Evolutionary conservation across 2,888 invertebrate species (phyloP).

Genomic region (Thyatira batis): DNA sequence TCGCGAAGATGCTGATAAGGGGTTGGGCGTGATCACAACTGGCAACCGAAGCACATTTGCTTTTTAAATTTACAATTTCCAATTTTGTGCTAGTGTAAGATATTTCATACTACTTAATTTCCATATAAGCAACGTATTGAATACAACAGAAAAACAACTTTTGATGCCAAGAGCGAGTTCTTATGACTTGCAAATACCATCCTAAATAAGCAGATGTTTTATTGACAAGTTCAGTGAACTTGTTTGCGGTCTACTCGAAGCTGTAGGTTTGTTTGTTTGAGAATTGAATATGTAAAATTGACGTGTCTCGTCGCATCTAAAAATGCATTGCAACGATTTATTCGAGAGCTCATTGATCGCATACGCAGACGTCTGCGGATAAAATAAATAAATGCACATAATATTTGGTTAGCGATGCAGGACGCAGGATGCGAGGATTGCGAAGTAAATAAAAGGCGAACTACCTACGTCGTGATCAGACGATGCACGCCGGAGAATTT

Average conservation of each 20-base stretch:
- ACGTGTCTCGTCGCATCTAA: constrained; percentile 42
- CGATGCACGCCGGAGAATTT: constrained; percentile 50
- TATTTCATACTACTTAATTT: constrained; percentile 16
- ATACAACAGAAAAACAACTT: constrained; percentile 35
- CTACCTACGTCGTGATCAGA: constrained; percentile 40
- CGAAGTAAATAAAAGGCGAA: constrained; percentile 50
- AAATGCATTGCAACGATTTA: constrained; percentile 32
- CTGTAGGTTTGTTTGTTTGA: constrained; percentile 31
- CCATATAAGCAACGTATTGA: constrained; percentile 25
- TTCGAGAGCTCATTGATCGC: constrained; percentile 41
- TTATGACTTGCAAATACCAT: constrained; percentile 65
- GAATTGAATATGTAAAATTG: constrained; percentile 56
- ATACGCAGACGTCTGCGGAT: constrained; percentile 44
- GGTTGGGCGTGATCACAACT: constrained; percentile 42
- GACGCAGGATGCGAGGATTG: constrained; percentile 42
- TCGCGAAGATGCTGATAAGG: constrained; percentile 67
- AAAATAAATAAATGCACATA: constrained; percentile 77
- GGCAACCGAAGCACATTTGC: constrained; percentile 52
- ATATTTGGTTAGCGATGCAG: constrained; percentile 71
- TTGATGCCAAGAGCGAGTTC: constrained; percentile 29
- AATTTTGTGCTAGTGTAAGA: constrained; percentile 3
- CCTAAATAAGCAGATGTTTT: constrained; percentile 66
- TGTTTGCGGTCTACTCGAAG: constrained; percentile 32
- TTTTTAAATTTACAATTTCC: constrained; percentile 39
- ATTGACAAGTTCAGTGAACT: constrained; percentile 65